Conservation (phyloP, 2,888 invertebrate species). For the Pyrocoelia pectoralis region DNA sequence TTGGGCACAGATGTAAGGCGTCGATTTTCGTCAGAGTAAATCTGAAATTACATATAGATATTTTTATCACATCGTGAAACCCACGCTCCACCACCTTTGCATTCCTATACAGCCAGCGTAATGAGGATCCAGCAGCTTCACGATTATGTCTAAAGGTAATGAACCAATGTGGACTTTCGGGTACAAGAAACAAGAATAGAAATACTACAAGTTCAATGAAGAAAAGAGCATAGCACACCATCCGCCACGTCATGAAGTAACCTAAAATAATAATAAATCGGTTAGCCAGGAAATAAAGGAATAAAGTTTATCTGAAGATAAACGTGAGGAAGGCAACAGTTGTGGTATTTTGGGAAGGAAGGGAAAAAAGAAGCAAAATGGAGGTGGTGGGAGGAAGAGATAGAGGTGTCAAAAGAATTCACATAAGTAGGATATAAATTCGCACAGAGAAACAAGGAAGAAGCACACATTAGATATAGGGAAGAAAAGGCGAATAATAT, state of each 20-base stretch:
- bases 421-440: no score
- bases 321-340: no score
- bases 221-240: conserved; percentile 60
- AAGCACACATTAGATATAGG: no score
- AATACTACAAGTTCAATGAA: conserved; percentile 54
- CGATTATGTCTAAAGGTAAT: conserved; percentile 57
- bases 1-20: conserved; percentile 29
- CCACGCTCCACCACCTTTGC: neutral
- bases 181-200: conserved; percentile 57
- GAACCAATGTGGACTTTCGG: conserved; percentile 69
- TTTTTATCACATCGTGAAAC: neutral
- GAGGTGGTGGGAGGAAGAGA: no score
- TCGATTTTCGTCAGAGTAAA: conserved; percentile 31
- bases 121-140: conserved; percentile 53
- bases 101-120: conserved; percentile 61
- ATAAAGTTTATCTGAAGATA: neutral
- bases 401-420: no score
- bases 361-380: no score
- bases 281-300: neutral
- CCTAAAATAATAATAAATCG: conserved; percentile 45
- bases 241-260: conserved; percentile 61
- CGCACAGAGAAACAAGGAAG: no score
- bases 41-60: conserved; percentile 38
- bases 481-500: no score
- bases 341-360: no score